Percentiles rank a stretch among this genome's conserved stretches.
Evolutionary conservation across 2,888 invertebrate species (phyloP).

Genomic region (Mesodorylaimus sp.): DNA sequence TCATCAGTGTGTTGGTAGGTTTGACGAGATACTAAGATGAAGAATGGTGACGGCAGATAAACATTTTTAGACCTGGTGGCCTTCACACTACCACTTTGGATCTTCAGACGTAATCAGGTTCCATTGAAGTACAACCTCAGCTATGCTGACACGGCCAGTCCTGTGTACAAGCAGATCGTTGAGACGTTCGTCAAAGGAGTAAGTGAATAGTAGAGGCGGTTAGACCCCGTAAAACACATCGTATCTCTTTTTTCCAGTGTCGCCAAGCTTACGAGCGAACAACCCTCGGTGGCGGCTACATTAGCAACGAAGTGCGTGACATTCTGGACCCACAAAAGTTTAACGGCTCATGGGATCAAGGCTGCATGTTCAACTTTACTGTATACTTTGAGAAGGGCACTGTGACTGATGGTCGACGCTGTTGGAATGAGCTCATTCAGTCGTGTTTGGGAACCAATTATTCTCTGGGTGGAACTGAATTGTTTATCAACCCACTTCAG

Average conservation of each 20-base stretch:
- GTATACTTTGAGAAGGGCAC: constrained; percentile 24
- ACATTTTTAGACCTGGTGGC: constrained; percentile 11
- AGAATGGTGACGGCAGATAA: neutral
- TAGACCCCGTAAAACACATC: no score
- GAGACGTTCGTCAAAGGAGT: constrained; percentile 7
- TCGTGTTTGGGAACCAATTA: constrained; percentile 22
- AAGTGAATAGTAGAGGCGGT: neutral
- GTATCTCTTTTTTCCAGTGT: neutral
- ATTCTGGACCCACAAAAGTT: constrained; percentile 20
- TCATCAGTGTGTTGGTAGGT: constrained; percentile 22
- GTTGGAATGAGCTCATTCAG: constrained; percentile 13
- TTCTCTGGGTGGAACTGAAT: constrained; percentile 24
- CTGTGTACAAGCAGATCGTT: constrained; percentile 17
- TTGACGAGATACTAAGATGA: constrained; percentile 16
- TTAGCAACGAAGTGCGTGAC: constrained; percentile 17
- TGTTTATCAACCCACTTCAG: constrained; percentile 24
- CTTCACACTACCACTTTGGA: constrained; percentile 22
- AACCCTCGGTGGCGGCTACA: neutral
- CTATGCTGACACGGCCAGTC: constrained; percentile 20
- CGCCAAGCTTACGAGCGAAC: constrained; percentile 1
- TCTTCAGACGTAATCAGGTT: constrained; percentile 20
- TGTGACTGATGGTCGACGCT: neutral
- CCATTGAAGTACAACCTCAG: constrained; percentile 21
- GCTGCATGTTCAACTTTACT: constrained; percentile 25
- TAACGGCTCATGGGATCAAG: constrained; percentile 26